phyloP scores from a whole-genome alignment of 2,888 invertebrate species.

The Synergus gifuensis region DNA sequence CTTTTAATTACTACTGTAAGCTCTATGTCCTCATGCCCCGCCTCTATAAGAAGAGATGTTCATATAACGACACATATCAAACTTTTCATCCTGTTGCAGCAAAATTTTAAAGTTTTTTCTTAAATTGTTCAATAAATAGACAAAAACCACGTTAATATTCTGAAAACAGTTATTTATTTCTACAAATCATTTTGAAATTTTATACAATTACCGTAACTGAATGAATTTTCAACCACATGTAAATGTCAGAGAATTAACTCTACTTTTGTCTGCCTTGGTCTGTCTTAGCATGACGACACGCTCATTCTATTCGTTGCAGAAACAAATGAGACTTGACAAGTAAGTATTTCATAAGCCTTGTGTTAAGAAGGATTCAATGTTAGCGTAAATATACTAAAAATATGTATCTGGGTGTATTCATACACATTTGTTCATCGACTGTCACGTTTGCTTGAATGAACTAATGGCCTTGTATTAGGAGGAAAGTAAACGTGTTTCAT shows the following conservation, averaged over 20 bases:
- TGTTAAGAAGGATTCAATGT: background rate
- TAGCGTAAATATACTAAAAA: background rate
- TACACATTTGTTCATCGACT: background rate
- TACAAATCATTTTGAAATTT: too few relatives aligned
- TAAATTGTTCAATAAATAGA: too few relatives aligned
- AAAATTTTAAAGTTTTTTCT: background rate
- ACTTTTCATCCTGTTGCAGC: background rate
- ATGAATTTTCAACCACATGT: too few relatives aligned
- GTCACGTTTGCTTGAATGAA: background rate
- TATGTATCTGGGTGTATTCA: background rate
- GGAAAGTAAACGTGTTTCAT: background rate
- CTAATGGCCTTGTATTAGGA: background rate
- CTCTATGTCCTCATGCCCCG: background rate
- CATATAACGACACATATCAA: background rate
- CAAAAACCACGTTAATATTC: too few relatives aligned
- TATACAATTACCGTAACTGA: too few relatives aligned
- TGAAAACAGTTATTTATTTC: too few relatives aligned
- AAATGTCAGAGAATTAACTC: too few relatives aligned
- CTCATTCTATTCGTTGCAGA: background rate
- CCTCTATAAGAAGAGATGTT: background rate
- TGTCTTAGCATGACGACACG: background rate
- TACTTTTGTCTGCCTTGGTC: background rate
- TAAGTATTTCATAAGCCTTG: background rate
- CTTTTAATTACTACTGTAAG: constrained; percentile 52
- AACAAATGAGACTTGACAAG: background rate